Base-by-base conservation (phyloP, 2,888 invertebrate species). In the Hypomecis atomaria region DNA sequence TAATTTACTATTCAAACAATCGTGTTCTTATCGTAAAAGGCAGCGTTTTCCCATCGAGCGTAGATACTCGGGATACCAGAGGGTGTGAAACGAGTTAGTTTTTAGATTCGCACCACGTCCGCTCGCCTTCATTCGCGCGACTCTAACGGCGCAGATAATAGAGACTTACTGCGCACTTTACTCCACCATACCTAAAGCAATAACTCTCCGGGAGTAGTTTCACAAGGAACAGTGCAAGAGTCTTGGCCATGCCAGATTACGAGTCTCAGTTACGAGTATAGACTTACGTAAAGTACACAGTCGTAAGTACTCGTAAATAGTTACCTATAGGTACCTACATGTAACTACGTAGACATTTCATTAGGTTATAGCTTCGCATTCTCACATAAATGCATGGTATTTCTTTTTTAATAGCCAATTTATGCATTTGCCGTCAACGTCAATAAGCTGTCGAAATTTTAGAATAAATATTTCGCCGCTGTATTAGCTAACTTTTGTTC, bases 81-180 rank as follows among this genome's bases (percentile, higher is more conserved):
- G 76, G 79, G 80, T 81, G 81, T 79, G 83, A 88, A 87, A 85
- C 82, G 85, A 85, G 87, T 85, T 82, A 83, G 82, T 81, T 88
- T 88, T 82, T 85, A 85, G 79, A 90, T 90, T 90, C 90, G 67
- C 71, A 70, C 84, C 91, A 90, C 90, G 90, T 90, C 77, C 89
- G 81, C 82, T 82, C 85, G 86, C 86, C 87, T 90, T 89, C 89
- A 89, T 90, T 90, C 89, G 82, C 88, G 87, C 87, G 88, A 89
- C 87, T 90, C 87, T 91, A 90, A 90, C 90, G 87, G 89, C 86
- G 87, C 78, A 88, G 89, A 91, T 91, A 91, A 91, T 91, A 88
- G 89, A 90, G 90, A 91, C 89, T 91, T 92, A 91, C 89, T 87
- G 90, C 87, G 87, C 88, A 88, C 89, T 92, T 90, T 89, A 90